Conservation (phyloP, 2,888 invertebrate genomes). For the Periphyllus acericola region DNA sequence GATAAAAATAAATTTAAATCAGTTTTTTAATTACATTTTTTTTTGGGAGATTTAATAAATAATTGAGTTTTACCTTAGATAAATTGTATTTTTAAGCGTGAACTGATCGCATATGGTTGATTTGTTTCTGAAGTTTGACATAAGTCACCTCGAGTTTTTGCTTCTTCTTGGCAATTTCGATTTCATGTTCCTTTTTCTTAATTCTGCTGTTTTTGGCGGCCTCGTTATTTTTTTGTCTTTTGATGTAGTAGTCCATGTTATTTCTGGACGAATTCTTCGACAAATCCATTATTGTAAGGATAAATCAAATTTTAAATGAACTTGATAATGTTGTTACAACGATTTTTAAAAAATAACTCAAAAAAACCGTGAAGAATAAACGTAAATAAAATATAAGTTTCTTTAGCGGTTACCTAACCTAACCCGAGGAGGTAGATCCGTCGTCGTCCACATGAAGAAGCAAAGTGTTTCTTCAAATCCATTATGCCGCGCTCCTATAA, state of each 20-base stretch:
- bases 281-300: neutral
- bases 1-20: too few species aligned
- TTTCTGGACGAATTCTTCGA: neutral
- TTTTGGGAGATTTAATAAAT: neutral
- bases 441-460: neutral
- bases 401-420: neutral
- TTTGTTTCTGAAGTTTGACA: conserved; percentile 27
- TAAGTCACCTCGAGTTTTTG: conserved; percentile 28
- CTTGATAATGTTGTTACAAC: too few species aligned
- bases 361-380: neutral
- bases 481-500: neutral
- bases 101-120: neutral
- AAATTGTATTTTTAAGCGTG: neutral
- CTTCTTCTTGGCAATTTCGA: neutral
- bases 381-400: neutral
- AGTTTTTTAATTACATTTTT: too few species aligned
- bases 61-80: neutral
- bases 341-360: too few species aligned
- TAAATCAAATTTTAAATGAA: neutral
- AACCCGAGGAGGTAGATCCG: neutral
- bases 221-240: conserved; percentile 42
- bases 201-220: conserved; percentile 5
- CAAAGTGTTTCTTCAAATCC: neutral
- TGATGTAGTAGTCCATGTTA: neutral
- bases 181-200: conserved; percentile 22